Conservation (phyloP, 1,140 invertebrate species). For the Drosophila pseudoobscura region DNA sequence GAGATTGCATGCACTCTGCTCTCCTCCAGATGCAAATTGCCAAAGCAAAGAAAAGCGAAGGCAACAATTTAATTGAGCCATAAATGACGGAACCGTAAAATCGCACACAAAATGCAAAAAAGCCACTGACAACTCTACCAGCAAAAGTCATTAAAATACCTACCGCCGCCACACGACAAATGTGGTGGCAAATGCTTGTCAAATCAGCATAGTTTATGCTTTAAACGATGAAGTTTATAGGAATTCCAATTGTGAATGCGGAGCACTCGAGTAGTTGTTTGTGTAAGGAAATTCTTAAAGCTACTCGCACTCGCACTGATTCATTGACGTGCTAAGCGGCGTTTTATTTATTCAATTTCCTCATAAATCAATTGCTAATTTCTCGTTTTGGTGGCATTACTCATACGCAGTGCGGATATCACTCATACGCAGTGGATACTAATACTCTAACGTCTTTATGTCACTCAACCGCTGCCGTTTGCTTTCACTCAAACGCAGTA, state of each 20-base stretch:
- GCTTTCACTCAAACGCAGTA: too few species aligned
- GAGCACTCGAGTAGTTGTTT: not conserved
- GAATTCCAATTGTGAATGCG: slow-evolving; percentile 15
- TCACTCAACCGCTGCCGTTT: too few species aligned
- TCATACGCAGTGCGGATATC: slow-evolving; percentile 26
- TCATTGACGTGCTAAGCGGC: slow-evolving; percentile 25
- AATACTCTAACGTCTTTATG: too few species aligned
- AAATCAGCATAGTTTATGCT: slow-evolving; percentile 32
- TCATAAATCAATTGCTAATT: slow-evolving; percentile 26
- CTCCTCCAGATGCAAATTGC: slow-evolving; percentile 48
- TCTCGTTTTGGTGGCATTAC: slow-evolving; percentile 39
- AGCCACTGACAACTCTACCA: slow-evolving; percentile 48
- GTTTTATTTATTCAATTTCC: slow-evolving; percentile 20
- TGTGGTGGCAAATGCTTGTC: slow-evolving; percentile 32
- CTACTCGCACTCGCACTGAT: not conserved
- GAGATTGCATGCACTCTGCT: slow-evolving; percentile 17
- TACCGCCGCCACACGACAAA: slow-evolving; percentile 48
- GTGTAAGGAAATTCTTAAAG: slow-evolving; percentile 37
- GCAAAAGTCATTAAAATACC: slow-evolving; percentile 61
- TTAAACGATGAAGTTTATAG: not conserved
- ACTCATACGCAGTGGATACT: too few species aligned
- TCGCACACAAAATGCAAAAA: slow-evolving; percentile 18
- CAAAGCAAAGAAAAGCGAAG: slow-evolving; percentile 49
- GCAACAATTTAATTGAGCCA: slow-evolving; percentile 70
- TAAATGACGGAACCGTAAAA: slow-evolving; percentile 67